Evolutionary conservation across 35 echinoderm and acorn worm species (phyloP).

Genomic region (Chiridota heheva): DNA sequence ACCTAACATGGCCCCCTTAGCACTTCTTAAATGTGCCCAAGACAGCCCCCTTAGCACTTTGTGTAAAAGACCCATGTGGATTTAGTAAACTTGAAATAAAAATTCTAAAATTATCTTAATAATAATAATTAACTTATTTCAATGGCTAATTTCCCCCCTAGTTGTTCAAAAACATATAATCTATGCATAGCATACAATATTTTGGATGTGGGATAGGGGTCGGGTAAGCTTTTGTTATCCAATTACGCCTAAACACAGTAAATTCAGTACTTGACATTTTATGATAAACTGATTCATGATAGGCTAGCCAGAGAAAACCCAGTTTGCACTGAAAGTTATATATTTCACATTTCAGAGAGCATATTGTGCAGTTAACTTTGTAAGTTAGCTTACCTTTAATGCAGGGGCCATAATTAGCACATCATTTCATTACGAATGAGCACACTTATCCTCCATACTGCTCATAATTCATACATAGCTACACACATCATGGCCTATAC

Average conservation of each 20-base stretch:
- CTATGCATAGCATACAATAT: constrained; percentile 4
- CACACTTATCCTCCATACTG: no score
- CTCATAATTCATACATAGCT: no score
- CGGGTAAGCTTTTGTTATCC: neutral
- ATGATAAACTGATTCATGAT: neutral
- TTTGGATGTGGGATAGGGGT: neutral
- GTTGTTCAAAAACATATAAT: neutral
- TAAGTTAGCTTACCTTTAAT: no score
- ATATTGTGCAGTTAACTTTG: constrained; percentile 26
- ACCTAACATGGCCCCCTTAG: no score
- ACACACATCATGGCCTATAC: no score
- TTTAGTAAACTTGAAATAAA: no score
- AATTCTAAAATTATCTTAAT: no score
- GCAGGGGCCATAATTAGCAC: no score
- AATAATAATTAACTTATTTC: neutral
- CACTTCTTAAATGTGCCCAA: neutral
- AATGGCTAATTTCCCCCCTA: constrained; percentile 10
- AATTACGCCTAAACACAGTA: constrained; percentile 10
- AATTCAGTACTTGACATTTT: constrained; percentile 18
- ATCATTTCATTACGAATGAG: no score
- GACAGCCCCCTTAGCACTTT: neutral
- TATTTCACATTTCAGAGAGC: constrained; percentile 17
- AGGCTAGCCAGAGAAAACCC: constrained; percentile 1
- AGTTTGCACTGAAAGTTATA: neutral
- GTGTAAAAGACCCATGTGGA: no score